A percentile compares a stretch with the other conserved stretches of the same genome.
Conservation (phyloP, 2,888 invertebrate genomes). For the Tenthredo livida region DNA sequence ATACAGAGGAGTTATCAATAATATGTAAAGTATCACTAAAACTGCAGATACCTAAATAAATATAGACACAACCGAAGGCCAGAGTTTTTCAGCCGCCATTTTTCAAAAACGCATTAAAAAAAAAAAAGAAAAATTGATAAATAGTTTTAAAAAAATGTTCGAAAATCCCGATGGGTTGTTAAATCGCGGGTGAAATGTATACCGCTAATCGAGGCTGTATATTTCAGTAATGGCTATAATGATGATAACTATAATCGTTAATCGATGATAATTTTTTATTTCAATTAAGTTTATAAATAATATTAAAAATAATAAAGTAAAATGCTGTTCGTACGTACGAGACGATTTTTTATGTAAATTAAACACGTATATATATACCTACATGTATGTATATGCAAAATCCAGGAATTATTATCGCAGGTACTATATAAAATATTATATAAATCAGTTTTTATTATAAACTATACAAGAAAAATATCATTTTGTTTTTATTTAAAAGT, state of each 20-base stretch:
- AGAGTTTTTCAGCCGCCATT: conserved; percentile 3
- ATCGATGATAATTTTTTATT: background rate
- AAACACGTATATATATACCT: too few relatives aligned
- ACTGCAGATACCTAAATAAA: background rate
- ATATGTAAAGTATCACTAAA: background rate
- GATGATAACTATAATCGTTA: background rate
- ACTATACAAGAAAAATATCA: too few relatives aligned
- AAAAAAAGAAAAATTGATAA: background rate
- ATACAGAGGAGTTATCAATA: background rate
- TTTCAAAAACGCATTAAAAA: background rate
- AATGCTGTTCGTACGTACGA: too few relatives aligned
- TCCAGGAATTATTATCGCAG: too few relatives aligned
- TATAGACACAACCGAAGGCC: background rate
- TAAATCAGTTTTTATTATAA: too few relatives aligned
- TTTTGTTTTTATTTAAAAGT: background rate
- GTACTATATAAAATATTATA: too few relatives aligned
- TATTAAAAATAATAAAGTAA: background rate
- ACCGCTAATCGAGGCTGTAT: background rate
- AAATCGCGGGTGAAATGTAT: conserved; percentile 11
- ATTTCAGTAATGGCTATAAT: background rate
- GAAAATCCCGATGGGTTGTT: background rate
- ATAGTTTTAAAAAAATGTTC: background rate
- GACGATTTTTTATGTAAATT: too few relatives aligned
- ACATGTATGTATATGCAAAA: too few relatives aligned
- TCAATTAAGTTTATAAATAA: background rate